Evolutionary conservation across 2,113 vertebrate genomes (phyloP).

Genomic region (Bubalus kerabau): DNA sequence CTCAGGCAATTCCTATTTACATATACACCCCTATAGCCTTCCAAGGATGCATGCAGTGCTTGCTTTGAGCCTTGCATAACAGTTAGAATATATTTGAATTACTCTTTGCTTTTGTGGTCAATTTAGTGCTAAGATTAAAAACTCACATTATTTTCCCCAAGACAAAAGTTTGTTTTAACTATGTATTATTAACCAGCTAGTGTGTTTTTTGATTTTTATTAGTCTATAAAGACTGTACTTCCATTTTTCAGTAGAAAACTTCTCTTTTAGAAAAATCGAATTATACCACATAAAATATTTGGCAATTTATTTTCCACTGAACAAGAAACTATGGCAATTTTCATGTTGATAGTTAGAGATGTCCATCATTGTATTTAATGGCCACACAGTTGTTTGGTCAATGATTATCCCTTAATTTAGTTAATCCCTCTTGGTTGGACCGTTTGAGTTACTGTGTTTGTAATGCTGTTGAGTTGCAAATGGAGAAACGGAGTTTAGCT

Average conservation of each 20-base stretch:
- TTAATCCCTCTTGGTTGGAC: not conserved
- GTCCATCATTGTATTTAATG: not conserved
- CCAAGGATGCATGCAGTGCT: not conserved
- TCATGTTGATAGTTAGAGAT: not conserved
- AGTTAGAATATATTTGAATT: slow-evolving; percentile 61
- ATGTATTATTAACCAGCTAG: slow-evolving; percentile 16
- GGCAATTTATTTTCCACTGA: not conserved
- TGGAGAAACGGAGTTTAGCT: not conserved
- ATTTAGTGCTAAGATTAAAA: slow-evolving; percentile 60
- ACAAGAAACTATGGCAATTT: not conserved
- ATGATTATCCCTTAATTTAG: not conserved
- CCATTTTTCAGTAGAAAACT: not conserved
- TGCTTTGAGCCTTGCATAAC: not conserved
- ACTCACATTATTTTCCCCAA: slow-evolving; percentile 61
- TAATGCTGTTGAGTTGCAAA: not conserved
- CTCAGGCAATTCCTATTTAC: slow-evolving; percentile 22
- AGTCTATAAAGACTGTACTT: not conserved
- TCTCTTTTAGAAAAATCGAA: not conserved
- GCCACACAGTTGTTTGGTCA: rapidly evolving
- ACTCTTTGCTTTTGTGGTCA: slow-evolving; percentile 62
- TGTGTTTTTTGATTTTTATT: slow-evolving; percentile 5
- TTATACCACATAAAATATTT: not conserved
- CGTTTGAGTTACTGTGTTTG: not conserved
- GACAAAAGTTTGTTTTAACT: slow-evolving; percentile 36
- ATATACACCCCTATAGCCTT: not conserved